phyloP scores from a whole-genome alignment of 1,140 invertebrate genomes.

The Odontomachus brunneus region DNA sequence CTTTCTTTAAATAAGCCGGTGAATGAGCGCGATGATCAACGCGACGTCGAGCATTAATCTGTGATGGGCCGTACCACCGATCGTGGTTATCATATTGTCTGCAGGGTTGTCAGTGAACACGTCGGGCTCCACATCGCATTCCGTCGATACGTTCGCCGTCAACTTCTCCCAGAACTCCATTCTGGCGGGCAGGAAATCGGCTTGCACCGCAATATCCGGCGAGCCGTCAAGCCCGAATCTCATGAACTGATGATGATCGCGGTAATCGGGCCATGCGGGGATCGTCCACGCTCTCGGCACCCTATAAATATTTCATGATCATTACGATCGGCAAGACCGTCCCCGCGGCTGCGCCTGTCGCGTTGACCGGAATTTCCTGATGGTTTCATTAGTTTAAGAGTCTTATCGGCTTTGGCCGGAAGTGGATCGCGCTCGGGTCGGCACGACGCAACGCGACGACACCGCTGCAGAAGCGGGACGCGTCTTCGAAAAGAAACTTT shows the following conservation, averaged over 20 bases:
- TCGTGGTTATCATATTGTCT: no score
- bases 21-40: no score
- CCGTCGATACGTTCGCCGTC: background rate
- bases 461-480: background rate
- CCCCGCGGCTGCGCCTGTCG: background rate
- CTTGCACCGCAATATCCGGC: slow-evolving; percentile 69
- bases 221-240: slow-evolving; percentile 72
- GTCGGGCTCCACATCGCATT: no score
- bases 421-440: no score
- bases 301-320: slow-evolving; percentile 71
- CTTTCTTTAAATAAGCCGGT: no score
- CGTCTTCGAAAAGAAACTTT: background rate
- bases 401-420: slow-evolving; percentile 13
- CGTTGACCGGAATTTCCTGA: background rate
- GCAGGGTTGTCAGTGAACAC: no score
- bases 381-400: background rate
- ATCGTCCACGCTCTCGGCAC: slow-evolving; percentile 70
- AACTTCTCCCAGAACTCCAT: slow-evolving; percentile 79
- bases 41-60: no score
- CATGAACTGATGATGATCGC: slow-evolving; percentile 73
- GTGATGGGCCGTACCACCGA: no score
- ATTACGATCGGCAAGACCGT: slow-evolving; percentile 25
- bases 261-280: slow-evolving; percentile 77
- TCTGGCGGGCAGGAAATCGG: slow-evolving; percentile 70
- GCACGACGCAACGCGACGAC: no score